Base-by-base conservation (phyloP, 2,888 invertebrate genomes). In the Ernsta delagoae region DNA sequence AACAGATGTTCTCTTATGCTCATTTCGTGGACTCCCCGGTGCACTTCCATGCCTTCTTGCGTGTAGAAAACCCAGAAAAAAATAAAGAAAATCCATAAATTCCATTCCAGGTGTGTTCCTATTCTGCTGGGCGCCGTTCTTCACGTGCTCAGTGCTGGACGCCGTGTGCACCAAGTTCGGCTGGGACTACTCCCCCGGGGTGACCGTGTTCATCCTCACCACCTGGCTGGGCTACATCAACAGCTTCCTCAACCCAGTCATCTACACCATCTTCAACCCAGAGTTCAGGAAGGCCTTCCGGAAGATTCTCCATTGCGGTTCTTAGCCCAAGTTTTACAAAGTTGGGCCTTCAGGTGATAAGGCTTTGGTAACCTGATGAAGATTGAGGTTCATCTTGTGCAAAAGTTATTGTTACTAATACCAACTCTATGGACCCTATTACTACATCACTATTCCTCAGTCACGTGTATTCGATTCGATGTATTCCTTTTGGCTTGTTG, bases 191-290 rank as follows among this genome's bases (percentile, higher is more conserved):
- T 96, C 96, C 74, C 97, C 98, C 0, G 96, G 98, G 34, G 95
- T 98, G 76, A 96, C 97, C 31, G 97, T 97, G 62, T 99, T 99
- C 90, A 97, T 99, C 83, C 94, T 98, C 75, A 98, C 98, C 75
- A 98, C 99, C 39, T 99, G 99, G 99, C 95, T 99, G 70, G 99
- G 99, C 63, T 99, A 99, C 93, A 98, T 99, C 95, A 99, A 98
- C 92, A 97, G 97, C 80, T 98, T 98, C 85, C 96, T 98, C 72
- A 98, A 98, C 92, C 98, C 98, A 8, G 97, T 98, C 77, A 98
- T 98, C 82, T 98, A 98, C 88, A 98, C 98, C 71, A 98, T 98
- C 83, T 98, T 98, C 92, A 99, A 99, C 94, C 98, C 98, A 0
- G 99, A 99, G 88, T 99, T 99, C 94, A 95, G 99, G 75, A 98